A percentile compares a stretch with the other conserved stretches of the same genome.
These are phyloP conservation scores for Trichomalopsis sarcophagae DNA, from an alignment of 1,140 invertebrate species.

Conservation along the genomic window DNA sequence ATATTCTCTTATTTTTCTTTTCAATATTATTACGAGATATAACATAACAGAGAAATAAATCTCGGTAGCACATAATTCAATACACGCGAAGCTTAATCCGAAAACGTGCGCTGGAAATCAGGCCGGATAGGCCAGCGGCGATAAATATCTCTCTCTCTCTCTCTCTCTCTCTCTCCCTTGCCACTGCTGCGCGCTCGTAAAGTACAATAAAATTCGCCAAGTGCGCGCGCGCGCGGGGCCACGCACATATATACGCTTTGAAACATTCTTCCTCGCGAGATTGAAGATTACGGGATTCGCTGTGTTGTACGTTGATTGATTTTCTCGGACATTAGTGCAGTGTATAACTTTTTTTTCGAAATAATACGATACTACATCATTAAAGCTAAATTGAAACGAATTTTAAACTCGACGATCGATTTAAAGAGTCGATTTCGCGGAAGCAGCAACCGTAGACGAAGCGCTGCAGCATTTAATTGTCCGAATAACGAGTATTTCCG, in stretches of 20 bases:
- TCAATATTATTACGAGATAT: background rate
- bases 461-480: background rate
- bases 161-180: background rate
- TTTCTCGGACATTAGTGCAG: no score
- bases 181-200: background rate
- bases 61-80: background rate
- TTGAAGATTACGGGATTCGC: background rate
- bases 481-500: background rate
- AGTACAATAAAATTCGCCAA: slow-evolving; percentile 14
- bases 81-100: background rate
- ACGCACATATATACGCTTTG: no score
- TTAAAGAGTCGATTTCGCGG: no score
- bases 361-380: no score
- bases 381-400: no score
- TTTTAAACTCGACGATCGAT: no score
- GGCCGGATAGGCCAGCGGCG: background rate
- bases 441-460: background rate
- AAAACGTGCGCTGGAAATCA: background rate
- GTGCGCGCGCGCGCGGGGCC: background rate
- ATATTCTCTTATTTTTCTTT: background rate
- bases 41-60: background rate
- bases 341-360: no score
- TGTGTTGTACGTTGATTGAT: background rate
- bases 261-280: background rate
- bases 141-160: slow-evolving; percentile 10